Conservation (phyloP, 2,888 invertebrate genomes). For the Apoderus coryli region DNA sequence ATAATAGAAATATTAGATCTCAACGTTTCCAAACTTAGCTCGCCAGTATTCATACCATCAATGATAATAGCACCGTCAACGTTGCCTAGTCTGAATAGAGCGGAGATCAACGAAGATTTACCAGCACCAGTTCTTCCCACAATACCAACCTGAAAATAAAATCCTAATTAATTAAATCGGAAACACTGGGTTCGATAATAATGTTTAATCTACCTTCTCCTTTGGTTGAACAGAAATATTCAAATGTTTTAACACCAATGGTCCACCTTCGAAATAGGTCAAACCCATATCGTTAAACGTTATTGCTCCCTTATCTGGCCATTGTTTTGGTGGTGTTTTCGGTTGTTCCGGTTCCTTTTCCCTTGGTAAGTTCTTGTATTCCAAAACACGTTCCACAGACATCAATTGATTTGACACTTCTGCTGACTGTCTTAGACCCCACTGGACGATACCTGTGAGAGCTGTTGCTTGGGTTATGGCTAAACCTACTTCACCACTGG, state of each 20-base stretch:
- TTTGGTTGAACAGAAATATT: conserved; percentile 52
- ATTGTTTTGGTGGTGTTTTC: conserved; percentile 38
- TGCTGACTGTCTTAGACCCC: conserved; percentile 74
- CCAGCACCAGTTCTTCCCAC: conserved; percentile 79
- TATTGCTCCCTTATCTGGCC: conserved; percentile 55
- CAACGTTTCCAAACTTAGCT: conserved; percentile 40
- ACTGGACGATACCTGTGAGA: conserved; percentile 48
- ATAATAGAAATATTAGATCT: conserved; percentile 41
- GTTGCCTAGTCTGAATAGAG: conserved; percentile 61
- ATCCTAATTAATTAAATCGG: too few relatives aligned
- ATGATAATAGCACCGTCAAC: conserved; percentile 55
- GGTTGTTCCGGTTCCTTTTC: conserved; percentile 39
- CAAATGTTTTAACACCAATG: conserved; percentile 56
- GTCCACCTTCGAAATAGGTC: conserved; percentile 46
- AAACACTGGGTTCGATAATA: too few relatives aligned
- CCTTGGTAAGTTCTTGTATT: conserved; percentile 56
- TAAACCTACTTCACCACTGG: conserved; percentile 46
- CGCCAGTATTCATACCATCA: conserved; percentile 47
- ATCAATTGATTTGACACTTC: conserved; percentile 66
- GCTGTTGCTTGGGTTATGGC: conserved; percentile 50
- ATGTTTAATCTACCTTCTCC: conserved; percentile 50
- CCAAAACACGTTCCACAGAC: conserved; percentile 71
- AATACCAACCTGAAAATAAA: conserved; percentile 51
- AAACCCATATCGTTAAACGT: conserved; percentile 47
- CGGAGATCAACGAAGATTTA: conserved; percentile 63